A percentile compares a stretch with the other conserved stretches of the same genome.
phyloP scores from a whole-genome alignment of 2,888 invertebrate genomes.

The Drosophila putrida region DNA sequence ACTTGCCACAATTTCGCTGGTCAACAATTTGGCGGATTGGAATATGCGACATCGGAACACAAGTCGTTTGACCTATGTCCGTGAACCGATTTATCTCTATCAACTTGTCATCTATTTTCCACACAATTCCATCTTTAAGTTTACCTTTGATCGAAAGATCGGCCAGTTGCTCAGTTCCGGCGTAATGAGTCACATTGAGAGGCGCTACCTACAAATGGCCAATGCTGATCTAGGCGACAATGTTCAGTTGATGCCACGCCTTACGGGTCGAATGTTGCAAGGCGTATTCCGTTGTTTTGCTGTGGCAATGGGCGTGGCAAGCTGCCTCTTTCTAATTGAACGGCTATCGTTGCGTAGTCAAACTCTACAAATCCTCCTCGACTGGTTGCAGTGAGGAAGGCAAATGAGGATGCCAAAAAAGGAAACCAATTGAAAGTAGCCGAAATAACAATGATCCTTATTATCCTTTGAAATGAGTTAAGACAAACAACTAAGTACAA shows the following conservation, averaged over 20 bases:
- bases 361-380: slow-evolving; percentile 25
- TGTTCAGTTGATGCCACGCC: slow-evolving; percentile 2
- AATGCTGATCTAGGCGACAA: slow-evolving; percentile 8
- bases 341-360: slow-evolving; percentile 24
- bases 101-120: slow-evolving; percentile 70
- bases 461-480: neutral
- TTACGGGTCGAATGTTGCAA: slow-evolving; percentile 35
- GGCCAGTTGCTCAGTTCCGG: slow-evolving; percentile 63
- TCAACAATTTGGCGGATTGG: slow-evolving; percentile 68
- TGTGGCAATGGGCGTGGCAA: slow-evolving; percentile 13
- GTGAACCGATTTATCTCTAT: slow-evolving; percentile 62
- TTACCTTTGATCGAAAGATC: slow-evolving; percentile 64
- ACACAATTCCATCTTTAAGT: slow-evolving; percentile 60
- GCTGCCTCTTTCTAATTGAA: slow-evolving; percentile 52
- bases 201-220: slow-evolving; percentile 29
- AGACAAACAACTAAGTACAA: neutral
- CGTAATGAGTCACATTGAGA: slow-evolving; percentile 56
- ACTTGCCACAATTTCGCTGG: slow-evolving; percentile 53
- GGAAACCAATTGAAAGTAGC: no score
- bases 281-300: slow-evolving; percentile 38
- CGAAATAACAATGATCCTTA: no score
- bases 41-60: slow-evolving; percentile 44
- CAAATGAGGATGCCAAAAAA: no score
- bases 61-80: slow-evolving; percentile 59
- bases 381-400: slow-evolving; percentile 39